Base-by-base conservation (phyloP, 2,113 vertebrate genomes). In the Rhinolophus ferrumequinum region DNA sequence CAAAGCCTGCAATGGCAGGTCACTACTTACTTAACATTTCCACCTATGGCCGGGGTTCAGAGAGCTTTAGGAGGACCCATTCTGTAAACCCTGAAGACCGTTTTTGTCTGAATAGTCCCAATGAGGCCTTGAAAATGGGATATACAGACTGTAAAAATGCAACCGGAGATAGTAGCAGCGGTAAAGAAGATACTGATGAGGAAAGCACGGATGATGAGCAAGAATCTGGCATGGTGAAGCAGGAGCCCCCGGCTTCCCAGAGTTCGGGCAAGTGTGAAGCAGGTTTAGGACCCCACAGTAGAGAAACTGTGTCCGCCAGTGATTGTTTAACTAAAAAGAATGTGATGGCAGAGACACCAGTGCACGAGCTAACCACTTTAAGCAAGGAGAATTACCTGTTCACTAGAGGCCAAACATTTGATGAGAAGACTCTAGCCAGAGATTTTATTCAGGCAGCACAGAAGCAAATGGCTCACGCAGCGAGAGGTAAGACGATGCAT, bases 1-100 rank as follows among this genome's bases (percentile, higher is more conserved):
- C 99, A 56, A 99, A 98, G 97, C 99, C 99, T 13, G 99, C 99
- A 8, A 99, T 99, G 99, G 99, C 99, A 0, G 99, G 99, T 26
- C 99, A 99, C 86, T 99, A 99, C 70, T 99, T 99, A 97, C 99
- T 99, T 76, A 99, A 99, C 87, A 98, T 99, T 94, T 99, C 99
- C 94, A 99, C 99, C 0, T 99, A 99, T 0, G 99, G 99, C 18
- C 98, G 99, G 11, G 99, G 99, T n/a, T 98, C 99, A 0, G 99
- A 99, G 97, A 99, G 98, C 77, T 90, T 98, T 96, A 99, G 98
- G 97, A 99, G 99, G 85, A 98, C 98, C 94, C 98, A 98, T 52
- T 98, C 98, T 83, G 22, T 98, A 35, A 95, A 83, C 93, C 44
- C 97, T 0, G 99, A 98, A 50, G 97, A 77, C 30, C 97, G 97